Base-by-base conservation (phyloP, 2,113 vertebrate genomes). In the Pterophyllum scalare region DNA sequence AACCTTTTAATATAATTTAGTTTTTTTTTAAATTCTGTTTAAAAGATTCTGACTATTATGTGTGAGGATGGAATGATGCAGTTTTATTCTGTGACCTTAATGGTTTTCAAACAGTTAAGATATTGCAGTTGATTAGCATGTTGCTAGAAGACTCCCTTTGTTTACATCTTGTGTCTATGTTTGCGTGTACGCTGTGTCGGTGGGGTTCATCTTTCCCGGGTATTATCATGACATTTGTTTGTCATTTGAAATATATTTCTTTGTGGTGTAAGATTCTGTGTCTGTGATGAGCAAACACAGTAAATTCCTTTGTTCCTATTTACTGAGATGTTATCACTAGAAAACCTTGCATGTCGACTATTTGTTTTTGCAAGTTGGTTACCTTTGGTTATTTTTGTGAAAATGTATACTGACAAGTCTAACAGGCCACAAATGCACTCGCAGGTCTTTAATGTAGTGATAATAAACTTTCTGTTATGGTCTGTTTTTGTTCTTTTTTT, bases 151-250 rank as follows among this genome's bases (percentile, higher is more conserved):
- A 67, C 31, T 65, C 9, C 3, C 17, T 46, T 56, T 81, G 6
- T 49, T 38, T 38, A 1, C 28, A 28, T 28, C 28, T 28, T 4
- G 35, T 38, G 35, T 38, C 35, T 38, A 38, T 38, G 40, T 60
- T 43, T 86, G 24, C 60, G 5, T 46, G 33, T 35, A 14, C 49
- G 40, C 59, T 19, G 12, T 17, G n/a, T 38, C 9, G 35, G 35
- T 38, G 35, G 35, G 9, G 35, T 38, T 38, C 35, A 9, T 10
- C 61, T 79, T 82, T 90, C 89, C 38, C 5, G 5, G 31, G 4
- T 2, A 91, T 91, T 92, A 92, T 70, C 80, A 77, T 94, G 80
- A 62, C 77, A 94, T 94, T 93, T 94, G 93, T 19, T 88, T 94
- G 86, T 93, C 90, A 92, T 75, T 88, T 85, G 31, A 46, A 62